These are phyloP conservation scores for Panthera leo DNA, from an alignment of 2,113 vertebrate species.

Conservation along the genomic window DNA sequence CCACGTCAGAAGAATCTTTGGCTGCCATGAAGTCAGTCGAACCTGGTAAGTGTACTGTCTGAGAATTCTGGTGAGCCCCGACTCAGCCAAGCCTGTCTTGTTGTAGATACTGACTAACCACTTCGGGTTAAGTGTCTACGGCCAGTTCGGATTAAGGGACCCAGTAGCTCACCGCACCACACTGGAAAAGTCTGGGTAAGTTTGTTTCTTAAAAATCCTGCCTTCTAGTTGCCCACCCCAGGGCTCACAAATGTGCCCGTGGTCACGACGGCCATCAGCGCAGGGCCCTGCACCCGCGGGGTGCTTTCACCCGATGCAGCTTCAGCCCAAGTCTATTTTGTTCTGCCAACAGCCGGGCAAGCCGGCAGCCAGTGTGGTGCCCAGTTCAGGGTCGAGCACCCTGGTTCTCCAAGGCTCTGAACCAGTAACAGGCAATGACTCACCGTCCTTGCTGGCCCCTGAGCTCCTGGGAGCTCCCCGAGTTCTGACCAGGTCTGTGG, in stretches of 20 bases:
- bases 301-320: neutral
- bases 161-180: neutral
- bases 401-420: fast-evolving
- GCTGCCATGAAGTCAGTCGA: neutral
- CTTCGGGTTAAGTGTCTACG: neutral
- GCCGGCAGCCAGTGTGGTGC: fast-evolving
- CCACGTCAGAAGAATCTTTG: neutral
- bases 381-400: fast-evolving
- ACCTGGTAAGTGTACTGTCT: neutral
- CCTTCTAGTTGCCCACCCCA: fast-evolving
- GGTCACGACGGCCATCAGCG: neutral
- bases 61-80: neutral
- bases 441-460: neutral
- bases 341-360: fast-evolving
- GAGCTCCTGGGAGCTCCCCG: too few relatives aligned
- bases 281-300: fast-evolving
- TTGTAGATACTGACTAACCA: neutral
- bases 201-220: neutral
- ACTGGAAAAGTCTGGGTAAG: neutral
- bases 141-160: too few relatives aligned
- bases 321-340: too few relatives aligned
- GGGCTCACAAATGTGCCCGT: fast-evolving
- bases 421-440: neutral
- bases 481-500: too few relatives aligned
- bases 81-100: neutral